Evolutionary conservation across 2,113 vertebrate species (phyloP), one percentile per base, ranked within the genome.

Genomic region (Pachyramphus minor): DNA sequence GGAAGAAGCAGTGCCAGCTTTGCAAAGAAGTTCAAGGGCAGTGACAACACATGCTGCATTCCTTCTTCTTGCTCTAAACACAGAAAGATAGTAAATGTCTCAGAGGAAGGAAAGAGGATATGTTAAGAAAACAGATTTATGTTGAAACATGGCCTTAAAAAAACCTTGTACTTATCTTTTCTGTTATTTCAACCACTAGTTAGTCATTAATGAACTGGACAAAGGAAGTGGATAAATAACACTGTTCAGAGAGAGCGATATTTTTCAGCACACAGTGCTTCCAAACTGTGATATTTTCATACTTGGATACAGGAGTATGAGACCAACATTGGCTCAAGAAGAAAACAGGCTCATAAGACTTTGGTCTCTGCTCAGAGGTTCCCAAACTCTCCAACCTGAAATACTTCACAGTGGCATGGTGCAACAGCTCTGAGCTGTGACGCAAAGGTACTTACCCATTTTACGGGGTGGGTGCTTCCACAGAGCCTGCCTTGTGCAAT

Each of bases 21-120:
- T 91, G 72, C 49, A 71, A 74, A 91, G 72, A 95, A 92, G 91
- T 94, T 98, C 94, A 97, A 47, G 84, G 90, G 68, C 79, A 88
- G 73, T 52, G 45, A 87, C 62, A 78, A 89, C 74, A 84, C 31
- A 49, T 42, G 80, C 56, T 94, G 74, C 79, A 66, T 92, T 87
- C 73, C 80, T 95, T 67, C 73, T 84, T 53, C 64, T 59, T 50
- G 60, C 30, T 91, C 62, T 84, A 55, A 94, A 92, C 52, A 89
- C 89, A 72, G 89, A 87, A 96, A 93, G 84, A 96, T 95, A 97
- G 79, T 33, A 53, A 93, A 94, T 17, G 89, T 92, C 91, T 24
- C 78, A 78, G 90, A 90, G 83, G 50, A 78, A 93, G 93, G 73
- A 97, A 95, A 97, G 69, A 91, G 18, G 60, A 96, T 91, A 96